phyloP scores from a whole-genome alignment of 2,888 invertebrate genomes.

The Agrochola circellaris region DNA sequence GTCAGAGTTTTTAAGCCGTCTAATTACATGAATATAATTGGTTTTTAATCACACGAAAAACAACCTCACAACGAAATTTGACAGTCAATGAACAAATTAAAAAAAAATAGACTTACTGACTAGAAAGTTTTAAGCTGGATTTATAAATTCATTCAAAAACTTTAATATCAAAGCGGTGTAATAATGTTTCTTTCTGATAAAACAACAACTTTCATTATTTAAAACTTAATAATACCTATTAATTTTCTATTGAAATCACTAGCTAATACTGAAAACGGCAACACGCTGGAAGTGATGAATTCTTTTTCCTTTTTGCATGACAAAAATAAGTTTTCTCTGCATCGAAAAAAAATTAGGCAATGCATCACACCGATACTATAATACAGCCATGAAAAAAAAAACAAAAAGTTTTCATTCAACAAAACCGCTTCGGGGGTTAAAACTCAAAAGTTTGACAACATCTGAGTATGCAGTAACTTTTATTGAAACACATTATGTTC shows the following conservation, averaged over 20 bases:
- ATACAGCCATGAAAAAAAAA: constrained; percentile 14
- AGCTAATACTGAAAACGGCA: not conserved
- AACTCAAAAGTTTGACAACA: constrained; percentile 49
- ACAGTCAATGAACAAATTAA: not conserved
- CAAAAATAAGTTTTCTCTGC: not conserved
- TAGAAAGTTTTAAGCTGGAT: not conserved
- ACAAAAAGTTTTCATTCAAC: constrained; percentile 24
- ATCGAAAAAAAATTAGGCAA: not conserved
- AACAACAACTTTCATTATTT: not conserved
- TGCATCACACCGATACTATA: constrained; percentile 7
- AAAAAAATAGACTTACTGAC: not conserved
- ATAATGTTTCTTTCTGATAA: not conserved
- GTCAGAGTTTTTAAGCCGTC: no score
- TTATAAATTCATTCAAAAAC: no score
- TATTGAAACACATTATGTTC: constrained; percentile 62
- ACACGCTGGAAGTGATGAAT: no score
- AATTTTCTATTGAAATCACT: not conserved
- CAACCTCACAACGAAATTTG: not conserved
- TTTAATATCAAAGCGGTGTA: not conserved
- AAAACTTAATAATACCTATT: not conserved
- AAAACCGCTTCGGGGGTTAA: constrained; percentile 21
- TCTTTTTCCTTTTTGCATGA: not conserved
- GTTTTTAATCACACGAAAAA: not conserved
- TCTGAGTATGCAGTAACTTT: constrained; percentile 55
- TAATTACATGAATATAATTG: not conserved